phyloP scores from a whole-genome alignment of 2,888 invertebrate species.

The Xylocampa areola region DNA sequence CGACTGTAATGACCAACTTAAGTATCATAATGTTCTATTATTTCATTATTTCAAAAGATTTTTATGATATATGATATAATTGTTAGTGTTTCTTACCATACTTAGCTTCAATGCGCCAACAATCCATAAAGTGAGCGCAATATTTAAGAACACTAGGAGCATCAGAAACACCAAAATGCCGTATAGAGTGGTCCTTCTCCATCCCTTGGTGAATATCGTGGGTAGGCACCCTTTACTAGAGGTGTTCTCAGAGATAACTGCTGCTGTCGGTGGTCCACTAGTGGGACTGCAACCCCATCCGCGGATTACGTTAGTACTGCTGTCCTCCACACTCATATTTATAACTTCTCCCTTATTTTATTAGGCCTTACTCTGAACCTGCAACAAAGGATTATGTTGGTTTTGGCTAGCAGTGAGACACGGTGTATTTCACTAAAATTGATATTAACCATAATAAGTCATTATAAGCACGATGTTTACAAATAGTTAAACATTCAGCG shows the following conservation, averaged over 20 bases:
- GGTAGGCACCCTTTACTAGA: constrained; percentile 70
- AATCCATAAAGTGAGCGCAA: constrained; percentile 98
- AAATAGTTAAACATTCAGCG: no score
- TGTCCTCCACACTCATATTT: constrained; percentile 73
- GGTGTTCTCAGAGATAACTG: constrained; percentile 58
- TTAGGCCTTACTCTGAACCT: constrained; percentile 57
- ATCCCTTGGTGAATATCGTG: constrained; percentile 89
- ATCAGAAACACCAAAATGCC: constrained; percentile 95
- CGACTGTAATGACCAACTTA: no score
- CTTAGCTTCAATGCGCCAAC: constrained; percentile 98
- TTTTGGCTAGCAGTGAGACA: no score
- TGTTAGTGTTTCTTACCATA: constrained; percentile 91
- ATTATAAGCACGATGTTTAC: no score
- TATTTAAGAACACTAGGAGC: constrained; percentile 96
- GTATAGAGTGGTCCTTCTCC: constrained; percentile 98
- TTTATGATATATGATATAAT: background rate
- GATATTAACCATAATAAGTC: no score
- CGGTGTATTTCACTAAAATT: no score
- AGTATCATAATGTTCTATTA: no score
- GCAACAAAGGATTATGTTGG: constrained; percentile 67
- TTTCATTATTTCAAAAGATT: no score
- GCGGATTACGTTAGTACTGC: constrained; percentile 69
- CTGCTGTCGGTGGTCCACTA: constrained; percentile 73
- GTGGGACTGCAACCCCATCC: constrained; percentile 87
- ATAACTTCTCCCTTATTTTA: constrained; percentile 6